These are phyloP conservation scores for Lepidochrysops patricia DNA, from an alignment of 2,888 invertebrate genomes.

Conservation along the genomic window DNA sequence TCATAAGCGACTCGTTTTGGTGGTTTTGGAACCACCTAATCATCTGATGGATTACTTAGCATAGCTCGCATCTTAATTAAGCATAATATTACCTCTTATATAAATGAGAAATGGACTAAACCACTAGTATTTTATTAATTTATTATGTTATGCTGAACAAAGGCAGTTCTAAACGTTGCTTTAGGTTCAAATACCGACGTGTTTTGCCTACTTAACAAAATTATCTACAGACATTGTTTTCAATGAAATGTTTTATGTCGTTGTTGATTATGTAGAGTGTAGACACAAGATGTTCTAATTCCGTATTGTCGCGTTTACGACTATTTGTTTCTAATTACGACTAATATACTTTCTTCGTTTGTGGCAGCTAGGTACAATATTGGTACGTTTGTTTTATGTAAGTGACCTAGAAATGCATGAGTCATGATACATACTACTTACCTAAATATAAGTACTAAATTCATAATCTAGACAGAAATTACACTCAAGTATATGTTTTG, in stretches of 20 bases:
- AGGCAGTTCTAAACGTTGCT: neutral
- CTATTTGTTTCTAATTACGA: neutral
- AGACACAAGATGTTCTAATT: neutral
- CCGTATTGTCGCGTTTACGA: neutral
- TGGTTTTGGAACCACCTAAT: too few species aligned
- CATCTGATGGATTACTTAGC: too few species aligned
- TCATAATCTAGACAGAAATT: neutral
- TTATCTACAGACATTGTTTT: neutral
- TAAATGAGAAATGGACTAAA: too few species aligned
- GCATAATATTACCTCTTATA: too few species aligned
- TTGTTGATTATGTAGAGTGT: neutral
- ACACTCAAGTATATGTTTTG: neutral
- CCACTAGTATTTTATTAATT: too few species aligned
- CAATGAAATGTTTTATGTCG: neutral
- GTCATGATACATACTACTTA: neutral
- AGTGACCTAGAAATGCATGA: neutral
- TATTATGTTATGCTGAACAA: neutral
- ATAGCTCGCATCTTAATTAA: neutral
- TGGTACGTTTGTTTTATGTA: neutral
- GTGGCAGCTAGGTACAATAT: neutral
- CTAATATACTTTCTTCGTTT: neutral
- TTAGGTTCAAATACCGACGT: neutral
- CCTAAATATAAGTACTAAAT: too few species aligned
- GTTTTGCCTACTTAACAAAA: neutral
- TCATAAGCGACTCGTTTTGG: too few species aligned